A percentile compares a stretch with the other conserved stretches of the same genome.
These are phyloP conservation scores for Rhinoderma darwinii DNA, from an alignment of 2,113 vertebrate genomes.

Conservation along the genomic window DNA sequence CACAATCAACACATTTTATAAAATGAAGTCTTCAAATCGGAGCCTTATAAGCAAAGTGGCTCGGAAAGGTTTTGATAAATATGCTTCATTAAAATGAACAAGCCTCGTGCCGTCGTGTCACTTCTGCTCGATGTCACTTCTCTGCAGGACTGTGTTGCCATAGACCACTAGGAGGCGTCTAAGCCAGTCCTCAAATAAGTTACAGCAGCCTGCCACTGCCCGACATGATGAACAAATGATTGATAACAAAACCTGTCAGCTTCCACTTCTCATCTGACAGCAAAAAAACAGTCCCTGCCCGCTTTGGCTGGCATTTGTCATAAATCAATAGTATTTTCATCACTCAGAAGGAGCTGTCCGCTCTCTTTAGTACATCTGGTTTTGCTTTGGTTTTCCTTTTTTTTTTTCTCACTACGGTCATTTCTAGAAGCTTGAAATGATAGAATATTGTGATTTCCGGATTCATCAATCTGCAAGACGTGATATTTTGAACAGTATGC, in stretches of 20 bases:
- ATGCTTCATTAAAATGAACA: slow-evolving; percentile 66
- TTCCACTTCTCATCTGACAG: slow-evolving; percentile 84
- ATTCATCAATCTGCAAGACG: slow-evolving; percentile 15
- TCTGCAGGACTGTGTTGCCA: slow-evolving; percentile 71
- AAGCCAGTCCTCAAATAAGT: slow-evolving; percentile 76
- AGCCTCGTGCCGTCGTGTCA: slow-evolving; percentile 71
- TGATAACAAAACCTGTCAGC: slow-evolving; percentile 90
- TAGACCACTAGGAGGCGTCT: slow-evolving; percentile 69
- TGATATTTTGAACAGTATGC: neutral
- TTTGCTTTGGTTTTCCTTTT: slow-evolving; percentile 69
- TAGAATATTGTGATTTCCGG: slow-evolving; percentile 51
- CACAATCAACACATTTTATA: slow-evolving; percentile 53
- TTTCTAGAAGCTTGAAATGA: slow-evolving; percentile 68
- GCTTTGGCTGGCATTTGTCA: slow-evolving; percentile 84
- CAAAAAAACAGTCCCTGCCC: slow-evolving; percentile 80
- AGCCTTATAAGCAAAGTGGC: slow-evolving; percentile 58
- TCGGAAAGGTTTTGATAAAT: slow-evolving; percentile 65
- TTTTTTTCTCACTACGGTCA: slow-evolving; percentile 65
- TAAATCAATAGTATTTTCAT: slow-evolving; percentile 93
- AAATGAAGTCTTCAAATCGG: slow-evolving; percentile 55
- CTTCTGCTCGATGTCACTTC: slow-evolving; percentile 78
- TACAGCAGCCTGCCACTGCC: slow-evolving; percentile 71
- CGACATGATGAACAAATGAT: slow-evolving; percentile 78
- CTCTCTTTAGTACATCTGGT: slow-evolving; percentile 73
- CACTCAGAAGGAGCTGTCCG: slow-evolving; percentile 75